A percentile compares a stretch with the other conserved stretches of the same genome.
phyloP scores from a whole-genome alignment of 2,113 vertebrate species.

The Perca schrenkii region DNA sequence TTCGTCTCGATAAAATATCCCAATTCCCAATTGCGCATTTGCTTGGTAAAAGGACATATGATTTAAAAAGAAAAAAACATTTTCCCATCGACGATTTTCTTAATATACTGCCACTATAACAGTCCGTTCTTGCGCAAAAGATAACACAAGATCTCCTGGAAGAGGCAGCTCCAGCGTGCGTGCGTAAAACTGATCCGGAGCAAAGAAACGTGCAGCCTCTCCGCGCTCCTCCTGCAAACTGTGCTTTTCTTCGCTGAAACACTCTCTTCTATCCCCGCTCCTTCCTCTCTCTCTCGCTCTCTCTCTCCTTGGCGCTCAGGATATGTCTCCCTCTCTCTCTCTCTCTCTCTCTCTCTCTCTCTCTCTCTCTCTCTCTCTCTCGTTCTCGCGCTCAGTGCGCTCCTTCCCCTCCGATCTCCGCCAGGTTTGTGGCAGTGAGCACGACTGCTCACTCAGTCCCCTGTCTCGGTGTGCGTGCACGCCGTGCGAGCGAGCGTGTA shows the following conservation, averaged over 20 bases:
- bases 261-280: conserved; percentile 16
- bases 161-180: conserved; percentile 36
- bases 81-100: not conserved
- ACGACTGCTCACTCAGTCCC: conserved; percentile 67
- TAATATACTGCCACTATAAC: not conserved
- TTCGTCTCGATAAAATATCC: conserved; percentile 42
- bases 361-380: conserved; percentile 18
- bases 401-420: conserved; percentile 71
- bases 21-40: conserved; percentile 7
- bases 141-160: conserved; percentile 6
- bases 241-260: conserved; percentile 41
- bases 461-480: conserved; percentile 51
- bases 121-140: conserved; percentile 40
- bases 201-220: conserved; percentile 34
- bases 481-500: conserved; percentile 77
- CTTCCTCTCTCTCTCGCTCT: conserved; percentile 2
- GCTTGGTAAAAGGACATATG: conserved; percentile 28
- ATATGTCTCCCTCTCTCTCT: conserved; percentile 2
- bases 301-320: conserved; percentile 3
- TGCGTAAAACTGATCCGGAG: conserved; percentile 70
- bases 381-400: conserved; percentile 29
- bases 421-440: conserved; percentile 66
- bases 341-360: conserved; percentile 6
- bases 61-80: not conserved
- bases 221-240: conserved; percentile 52